These are phyloP conservation scores for Drosophila pseudoobscura DNA, from an alignment of 1,140 invertebrate species.

Conservation along the genomic window DNA sequence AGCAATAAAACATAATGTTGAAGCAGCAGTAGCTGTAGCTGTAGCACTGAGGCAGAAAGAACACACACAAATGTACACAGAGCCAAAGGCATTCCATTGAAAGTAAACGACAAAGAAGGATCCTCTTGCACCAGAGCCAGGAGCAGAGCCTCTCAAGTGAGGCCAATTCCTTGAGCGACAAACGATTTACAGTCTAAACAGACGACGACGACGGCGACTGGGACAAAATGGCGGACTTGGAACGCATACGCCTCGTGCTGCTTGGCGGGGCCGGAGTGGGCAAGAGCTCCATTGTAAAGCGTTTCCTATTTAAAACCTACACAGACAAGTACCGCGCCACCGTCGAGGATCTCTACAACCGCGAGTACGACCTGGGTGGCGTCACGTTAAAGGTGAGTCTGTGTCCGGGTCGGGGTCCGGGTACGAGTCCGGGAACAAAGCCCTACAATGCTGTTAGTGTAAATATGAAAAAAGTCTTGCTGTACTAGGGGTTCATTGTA, in stretches of 20 bases:
- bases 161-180: conserved; percentile 33
- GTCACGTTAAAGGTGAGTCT: conserved; percentile 87
- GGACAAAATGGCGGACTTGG: conserved; percentile 87
- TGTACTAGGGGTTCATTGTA: too few species aligned
- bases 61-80: too few species aligned
- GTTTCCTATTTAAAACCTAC: conserved; percentile 94
- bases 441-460: neutral
- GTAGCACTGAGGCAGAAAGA: too few species aligned
- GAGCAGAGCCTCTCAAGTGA: conserved; percentile 16
- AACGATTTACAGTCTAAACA: conserved; percentile 49
- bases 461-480: neutral
- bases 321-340: conserved; percentile 93
- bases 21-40: too few species aligned
- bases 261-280: conserved; percentile 93
- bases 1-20: conserved; percentile 25
- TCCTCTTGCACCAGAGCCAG: too few species aligned
- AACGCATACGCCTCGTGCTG: conserved; percentile 93
- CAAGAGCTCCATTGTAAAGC: conserved; percentile 93
- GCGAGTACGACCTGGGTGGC: conserved; percentile 91
- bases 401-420: neutral
- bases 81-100: conserved; percentile 9
- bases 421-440: neutral
- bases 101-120: conserved; percentile 20
- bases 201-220: conserved; percentile 1
- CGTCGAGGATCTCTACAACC: conserved; percentile 94